Conservation (phyloP, 2,113 vertebrate species). For the Eulacestoma nigropectus region DNA sequence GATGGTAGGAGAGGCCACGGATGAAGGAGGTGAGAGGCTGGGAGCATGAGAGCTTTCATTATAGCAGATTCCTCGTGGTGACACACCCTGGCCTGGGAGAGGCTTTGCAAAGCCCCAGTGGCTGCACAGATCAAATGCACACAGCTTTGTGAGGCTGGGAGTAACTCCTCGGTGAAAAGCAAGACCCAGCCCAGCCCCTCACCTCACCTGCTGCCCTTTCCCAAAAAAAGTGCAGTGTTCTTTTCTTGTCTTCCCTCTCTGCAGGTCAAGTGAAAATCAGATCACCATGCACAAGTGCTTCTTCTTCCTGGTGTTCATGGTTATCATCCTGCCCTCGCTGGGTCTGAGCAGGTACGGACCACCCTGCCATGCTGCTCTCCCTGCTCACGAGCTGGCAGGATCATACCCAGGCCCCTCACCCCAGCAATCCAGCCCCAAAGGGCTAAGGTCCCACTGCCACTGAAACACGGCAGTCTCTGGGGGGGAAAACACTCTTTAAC, state of each 20-base stretch:
- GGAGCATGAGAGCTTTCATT: background rate
- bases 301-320: slow-evolving; percentile 94
- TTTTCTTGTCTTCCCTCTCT: background rate
- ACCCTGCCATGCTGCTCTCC: background rate
- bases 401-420: accelerated
- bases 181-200: background rate
- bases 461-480: background rate
- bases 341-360: slow-evolving; percentile 86
- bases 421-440: background rate
- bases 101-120: background rate
- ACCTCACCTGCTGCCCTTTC: background rate
- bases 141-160: background rate
- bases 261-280: slow-evolving; percentile 89
- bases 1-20: background rate
- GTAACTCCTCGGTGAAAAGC: background rate
- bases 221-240: background rate
- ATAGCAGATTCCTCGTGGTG: background rate
- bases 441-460: background rate
- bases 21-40: background rate
- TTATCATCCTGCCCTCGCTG: slow-evolving; percentile 92
- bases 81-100: background rate
- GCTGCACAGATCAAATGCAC: background rate
- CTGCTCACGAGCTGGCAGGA: background rate
- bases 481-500: background rate
- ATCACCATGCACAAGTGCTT: slow-evolving; percentile 95